Percentiles rank a stretch among this genome's conserved stretches.
phyloP scores from a whole-genome alignment of 2,113 vertebrate species.

The Anoura caudifer region DNA sequence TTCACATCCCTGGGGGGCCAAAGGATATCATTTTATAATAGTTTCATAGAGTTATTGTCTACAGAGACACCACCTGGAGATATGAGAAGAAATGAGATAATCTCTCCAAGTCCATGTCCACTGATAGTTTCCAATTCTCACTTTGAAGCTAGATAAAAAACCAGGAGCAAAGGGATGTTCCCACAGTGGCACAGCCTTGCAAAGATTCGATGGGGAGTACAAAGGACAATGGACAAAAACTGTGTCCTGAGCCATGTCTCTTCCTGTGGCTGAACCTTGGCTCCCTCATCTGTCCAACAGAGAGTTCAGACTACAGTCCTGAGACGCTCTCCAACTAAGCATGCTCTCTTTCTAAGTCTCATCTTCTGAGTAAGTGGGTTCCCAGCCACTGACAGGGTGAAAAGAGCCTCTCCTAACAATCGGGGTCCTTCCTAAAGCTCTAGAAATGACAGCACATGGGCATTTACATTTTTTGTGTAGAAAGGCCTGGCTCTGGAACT shows the following conservation, averaged over 20 bases:
- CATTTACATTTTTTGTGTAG: not conserved
- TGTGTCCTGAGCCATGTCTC: not conserved
- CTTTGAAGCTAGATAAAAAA: not conserved
- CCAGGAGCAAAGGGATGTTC: not conserved
- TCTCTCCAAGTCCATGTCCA: not conserved
- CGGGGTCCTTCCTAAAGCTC: not conserved
- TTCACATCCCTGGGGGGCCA: not conserved
- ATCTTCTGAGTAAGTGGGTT: not conserved
- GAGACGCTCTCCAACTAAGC: not conserved
- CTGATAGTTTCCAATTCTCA: not conserved
- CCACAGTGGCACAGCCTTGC: fast-evolving
- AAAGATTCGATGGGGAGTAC: not conserved
- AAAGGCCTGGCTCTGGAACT: not conserved
- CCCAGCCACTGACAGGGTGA: not conserved
- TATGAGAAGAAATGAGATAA: not conserved
- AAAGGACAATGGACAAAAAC: not conserved
- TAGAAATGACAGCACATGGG: not conserved
- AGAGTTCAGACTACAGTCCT: not conserved
- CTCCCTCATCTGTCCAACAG: not conserved
- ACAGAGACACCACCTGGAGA: not conserved
- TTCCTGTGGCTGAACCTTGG: not conserved
- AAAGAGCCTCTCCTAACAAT: not conserved
- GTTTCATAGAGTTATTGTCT: not conserved
- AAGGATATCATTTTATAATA: not conserved
- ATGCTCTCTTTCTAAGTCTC: not conserved